phyloP scores from a whole-genome alignment of 1,140 invertebrate genomes.

The Pseudomyrmex flavicornis region DNA sequence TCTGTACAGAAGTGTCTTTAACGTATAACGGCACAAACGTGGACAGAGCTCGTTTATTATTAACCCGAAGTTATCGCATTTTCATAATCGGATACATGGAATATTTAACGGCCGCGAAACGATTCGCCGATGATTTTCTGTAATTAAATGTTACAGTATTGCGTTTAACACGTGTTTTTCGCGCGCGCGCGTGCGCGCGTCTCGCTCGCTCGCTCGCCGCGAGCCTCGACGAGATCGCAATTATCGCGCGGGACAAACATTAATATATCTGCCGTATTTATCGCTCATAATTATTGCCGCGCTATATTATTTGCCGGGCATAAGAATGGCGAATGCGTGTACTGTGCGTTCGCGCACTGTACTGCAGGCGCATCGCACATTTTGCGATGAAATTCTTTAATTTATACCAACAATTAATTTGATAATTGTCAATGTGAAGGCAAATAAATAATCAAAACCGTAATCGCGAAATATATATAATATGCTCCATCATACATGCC shows the following conservation, averaged over 20 bases:
- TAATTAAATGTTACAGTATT: slow-evolving; percentile 60
- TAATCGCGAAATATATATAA: background rate
- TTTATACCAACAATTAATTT: slow-evolving; percentile 51
- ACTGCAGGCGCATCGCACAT: too few species aligned
- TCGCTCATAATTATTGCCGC: slow-evolving; percentile 49
- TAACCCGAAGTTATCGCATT: slow-evolving; percentile 59
- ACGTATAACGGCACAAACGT: background rate
- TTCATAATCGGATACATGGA: slow-evolving; percentile 68
- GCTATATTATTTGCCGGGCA: slow-evolving; percentile 48
- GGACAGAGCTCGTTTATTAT: slow-evolving; percentile 47
- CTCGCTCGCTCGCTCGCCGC: background rate
- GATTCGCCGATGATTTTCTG: slow-evolving; percentile 67
- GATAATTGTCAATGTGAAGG: slow-evolving; percentile 49
- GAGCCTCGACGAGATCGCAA: slow-evolving; percentile 43
- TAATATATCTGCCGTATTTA: slow-evolving; percentile 59
- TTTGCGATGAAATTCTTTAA: slow-evolving; percentile 30
- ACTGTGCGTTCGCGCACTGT: background rate
- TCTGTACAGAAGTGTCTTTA: too few species aligned
- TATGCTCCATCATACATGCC: background rate
- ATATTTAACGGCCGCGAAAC: slow-evolving; percentile 66
- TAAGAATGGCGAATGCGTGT: slow-evolving; percentile 26
- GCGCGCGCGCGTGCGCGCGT: slow-evolving; percentile 32
- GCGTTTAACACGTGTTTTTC: slow-evolving; percentile 67
- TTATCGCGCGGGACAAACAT: slow-evolving; percentile 48
- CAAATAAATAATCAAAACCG: slow-evolving; percentile 40